Evolutionary conservation across 2,888 invertebrate species (phyloP).

Genomic region (Pecten maximus): DNA sequence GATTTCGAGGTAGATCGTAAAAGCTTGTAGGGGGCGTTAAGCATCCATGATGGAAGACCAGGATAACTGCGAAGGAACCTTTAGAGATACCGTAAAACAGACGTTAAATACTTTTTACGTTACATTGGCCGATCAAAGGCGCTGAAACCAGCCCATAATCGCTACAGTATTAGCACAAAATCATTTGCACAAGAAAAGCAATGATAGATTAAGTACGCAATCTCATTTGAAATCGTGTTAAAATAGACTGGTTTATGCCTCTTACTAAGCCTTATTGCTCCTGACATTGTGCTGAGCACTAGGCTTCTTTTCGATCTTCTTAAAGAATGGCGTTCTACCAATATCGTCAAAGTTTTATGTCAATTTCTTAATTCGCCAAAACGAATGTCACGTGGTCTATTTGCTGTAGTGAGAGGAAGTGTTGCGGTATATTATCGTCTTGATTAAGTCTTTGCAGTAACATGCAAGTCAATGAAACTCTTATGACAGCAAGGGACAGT

Average conservation of each 20-base stretch:
- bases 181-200: slow-evolving; percentile 17
- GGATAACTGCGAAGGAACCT: not conserved
- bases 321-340: no score
- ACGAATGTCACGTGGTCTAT: no score
- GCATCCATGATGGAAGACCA: not conserved
- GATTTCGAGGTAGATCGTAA: not conserved
- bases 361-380: no score
- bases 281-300: not conserved
- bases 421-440: not conserved
- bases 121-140: not conserved
- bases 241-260: not conserved
- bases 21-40: not conserved
- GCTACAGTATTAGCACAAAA: not conserved
- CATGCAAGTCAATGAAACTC: no score
- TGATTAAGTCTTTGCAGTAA: not conserved
- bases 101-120: not conserved
- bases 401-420: no score
- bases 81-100: not conserved
- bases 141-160: not conserved
- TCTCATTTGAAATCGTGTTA: not conserved
- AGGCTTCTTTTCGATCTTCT: no score
- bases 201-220: not conserved
- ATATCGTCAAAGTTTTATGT: no score
- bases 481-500: no score
- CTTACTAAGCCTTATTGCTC: not conserved